A percentile compares a stretch with the other conserved stretches of the same genome.
phyloP scores from a whole-genome alignment of 2,888 invertebrate species.

The Calliphora vomitoria region DNA sequence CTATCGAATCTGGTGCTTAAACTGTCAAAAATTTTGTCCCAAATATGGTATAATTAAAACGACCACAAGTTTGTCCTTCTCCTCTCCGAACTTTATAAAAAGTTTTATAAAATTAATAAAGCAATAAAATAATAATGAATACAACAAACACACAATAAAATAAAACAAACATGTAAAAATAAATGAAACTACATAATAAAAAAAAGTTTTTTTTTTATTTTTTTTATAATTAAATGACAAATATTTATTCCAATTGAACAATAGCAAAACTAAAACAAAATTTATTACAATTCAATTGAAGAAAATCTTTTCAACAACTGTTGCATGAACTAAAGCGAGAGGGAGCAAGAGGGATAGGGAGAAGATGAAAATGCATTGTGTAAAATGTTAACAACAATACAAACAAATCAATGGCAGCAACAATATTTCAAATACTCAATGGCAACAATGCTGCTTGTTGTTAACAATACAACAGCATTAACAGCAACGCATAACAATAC shows the following conservation, averaged over 20 bases:
- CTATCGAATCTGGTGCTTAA: too few species aligned
- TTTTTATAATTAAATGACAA: slow-evolving; percentile 5
- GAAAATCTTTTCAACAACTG: slow-evolving; percentile 39
- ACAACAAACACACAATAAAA: neutral
- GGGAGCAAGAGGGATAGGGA: neutral
- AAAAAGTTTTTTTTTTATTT: neutral
- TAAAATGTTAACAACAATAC: slow-evolving; percentile 34
- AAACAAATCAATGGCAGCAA: slow-evolving; percentile 33
- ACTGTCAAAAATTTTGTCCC: too few species aligned
- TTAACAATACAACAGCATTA: neutral
- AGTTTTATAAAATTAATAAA: neutral
- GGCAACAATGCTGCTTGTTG: slow-evolving; percentile 8
- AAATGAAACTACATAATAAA: neutral
- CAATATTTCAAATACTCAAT: slow-evolving; percentile 17
- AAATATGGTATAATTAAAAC: neutral
- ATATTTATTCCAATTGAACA: slow-evolving; percentile 3
- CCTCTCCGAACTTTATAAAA: neutral
- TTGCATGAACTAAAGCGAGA: slow-evolving; percentile 11
- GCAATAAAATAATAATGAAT: neutral
- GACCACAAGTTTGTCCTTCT: neutral
- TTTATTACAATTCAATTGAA: slow-evolving; percentile 25
- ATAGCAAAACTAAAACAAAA: slow-evolving; percentile 17
- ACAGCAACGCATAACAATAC: slow-evolving; percentile 7
- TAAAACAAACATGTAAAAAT: neutral
- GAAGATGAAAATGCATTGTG: neutral